Conservation (phyloP, 2,888 invertebrate genomes). For the Caenorhabditis zanzibari region DNA sequence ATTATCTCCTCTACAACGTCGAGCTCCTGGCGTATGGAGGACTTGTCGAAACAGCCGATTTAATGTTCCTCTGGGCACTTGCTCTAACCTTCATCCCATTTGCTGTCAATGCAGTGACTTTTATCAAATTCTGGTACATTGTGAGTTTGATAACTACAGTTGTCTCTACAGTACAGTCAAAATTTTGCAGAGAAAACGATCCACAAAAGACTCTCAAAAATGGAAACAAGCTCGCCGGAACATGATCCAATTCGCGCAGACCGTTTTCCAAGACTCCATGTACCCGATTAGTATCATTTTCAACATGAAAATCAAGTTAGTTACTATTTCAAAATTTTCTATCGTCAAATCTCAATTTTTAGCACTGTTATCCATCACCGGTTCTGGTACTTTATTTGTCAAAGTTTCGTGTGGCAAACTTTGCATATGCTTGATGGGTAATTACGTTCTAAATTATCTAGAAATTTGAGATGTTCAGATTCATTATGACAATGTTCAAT, state of each 20-base stretch:
- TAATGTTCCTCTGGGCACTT: slow-evolving; percentile 9
- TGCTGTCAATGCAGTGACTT: slow-evolving; percentile 12
- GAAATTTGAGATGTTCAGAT: neutral
- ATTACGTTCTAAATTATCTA: neutral
- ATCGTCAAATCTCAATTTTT: neutral
- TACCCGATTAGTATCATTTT: slow-evolving; percentile 21
- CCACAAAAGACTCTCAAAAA: slow-evolving; percentile 1
- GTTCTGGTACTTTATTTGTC: slow-evolving; percentile 8
- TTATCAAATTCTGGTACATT: neutral
- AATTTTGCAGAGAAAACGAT: neutral
- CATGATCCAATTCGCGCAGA: slow-evolving; percentile 16
- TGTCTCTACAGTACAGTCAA: no score
- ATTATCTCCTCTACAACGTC: slow-evolving; percentile 4
- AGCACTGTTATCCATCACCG: slow-evolving; percentile 3
- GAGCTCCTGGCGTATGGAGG: slow-evolving; percentile 3
- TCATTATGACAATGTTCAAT: slow-evolving; percentile 18
- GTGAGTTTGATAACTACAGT: neutral
- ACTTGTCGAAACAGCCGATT: neutral
- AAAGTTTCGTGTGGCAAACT: slow-evolving; percentile 16
- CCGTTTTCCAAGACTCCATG: slow-evolving; percentile 23
- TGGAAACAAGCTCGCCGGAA: slow-evolving; percentile 1
- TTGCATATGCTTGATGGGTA: slow-evolving; percentile 16
- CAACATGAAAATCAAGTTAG: slow-evolving; percentile 11
- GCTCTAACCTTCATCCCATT: slow-evolving; percentile 18
- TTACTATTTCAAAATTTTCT: no score